Conservation (phyloP, 37 sponge, comb jelly and placozoan species). For the Beroe forskalii region DNA sequence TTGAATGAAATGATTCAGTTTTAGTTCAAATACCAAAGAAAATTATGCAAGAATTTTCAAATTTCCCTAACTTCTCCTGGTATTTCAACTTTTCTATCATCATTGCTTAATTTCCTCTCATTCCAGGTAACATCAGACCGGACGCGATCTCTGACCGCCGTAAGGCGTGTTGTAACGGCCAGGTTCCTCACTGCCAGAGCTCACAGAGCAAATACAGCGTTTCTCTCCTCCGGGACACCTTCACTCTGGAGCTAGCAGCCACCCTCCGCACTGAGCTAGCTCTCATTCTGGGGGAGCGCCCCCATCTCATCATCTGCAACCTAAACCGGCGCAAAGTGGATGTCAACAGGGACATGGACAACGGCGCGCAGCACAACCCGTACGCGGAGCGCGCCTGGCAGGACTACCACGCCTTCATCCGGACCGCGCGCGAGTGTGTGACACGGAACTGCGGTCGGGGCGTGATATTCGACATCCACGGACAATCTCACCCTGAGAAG, state of each 20-base stretch:
- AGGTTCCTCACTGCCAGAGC: not conserved
- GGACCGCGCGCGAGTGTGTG: not conserved
- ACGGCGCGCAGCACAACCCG: slow-evolving; percentile 52
- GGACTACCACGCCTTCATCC: slow-evolving; percentile 49
- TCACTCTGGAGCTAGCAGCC: slow-evolving; percentile 46
- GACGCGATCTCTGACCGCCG: not conserved
- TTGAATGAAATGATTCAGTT: not conserved
- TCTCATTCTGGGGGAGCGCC: slow-evolving; percentile 29
- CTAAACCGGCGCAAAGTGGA: slow-evolving; percentile 50
- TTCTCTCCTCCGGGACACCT: slow-evolving; percentile 15
- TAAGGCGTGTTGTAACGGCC: not conserved
- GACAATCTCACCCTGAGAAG: slow-evolving; percentile 57
- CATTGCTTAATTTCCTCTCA: not conserved
- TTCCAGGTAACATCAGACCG: not conserved
- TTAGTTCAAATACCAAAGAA: not conserved
- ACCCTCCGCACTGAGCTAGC: slow-evolving; percentile 48
- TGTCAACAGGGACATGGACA: slow-evolving; percentile 29
- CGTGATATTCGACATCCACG: slow-evolving; percentile 51
- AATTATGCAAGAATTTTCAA: not conserved
- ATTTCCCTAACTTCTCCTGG: not conserved
- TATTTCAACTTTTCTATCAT: not conserved
- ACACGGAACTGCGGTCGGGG: not conserved
- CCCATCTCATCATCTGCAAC: slow-evolving; percentile 41
- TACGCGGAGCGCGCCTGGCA: slow-evolving; percentile 48
- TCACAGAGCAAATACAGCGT: not conserved